Evolutionary conservation across 1,140 invertebrate species (phyloP).

Genomic region (Plectus sambesii): DNA sequence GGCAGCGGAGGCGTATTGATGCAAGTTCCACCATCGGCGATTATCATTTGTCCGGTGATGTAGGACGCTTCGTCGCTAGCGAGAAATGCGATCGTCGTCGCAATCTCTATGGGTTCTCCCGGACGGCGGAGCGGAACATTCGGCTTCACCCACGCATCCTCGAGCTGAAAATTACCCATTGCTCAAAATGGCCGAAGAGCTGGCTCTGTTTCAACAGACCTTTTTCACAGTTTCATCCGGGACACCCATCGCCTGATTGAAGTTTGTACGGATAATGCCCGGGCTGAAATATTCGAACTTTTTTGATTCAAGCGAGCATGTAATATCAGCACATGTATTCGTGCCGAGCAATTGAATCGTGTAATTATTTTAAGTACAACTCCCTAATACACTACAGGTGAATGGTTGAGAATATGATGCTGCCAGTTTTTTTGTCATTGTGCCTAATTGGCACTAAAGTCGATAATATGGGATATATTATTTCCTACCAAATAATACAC

Average conservation of each 20-base stretch:
- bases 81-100: conserved; percentile 65
- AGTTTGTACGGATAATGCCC: conserved; percentile 17
- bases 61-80: conserved; percentile 66
- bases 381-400: no score
- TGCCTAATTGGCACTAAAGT: no score
- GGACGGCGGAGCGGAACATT: conserved; percentile 58
- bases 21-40: conserved; percentile 77
- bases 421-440: no score
- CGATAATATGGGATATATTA: no score
- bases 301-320: no score
- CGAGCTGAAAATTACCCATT: conserved; percentile 13
- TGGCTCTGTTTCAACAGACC: conserved; percentile 8
- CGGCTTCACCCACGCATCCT: conserved; percentile 11
- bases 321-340: no score
- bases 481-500: not conserved
- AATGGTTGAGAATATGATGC: no score
- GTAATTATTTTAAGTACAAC: no score
- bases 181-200: not conserved
- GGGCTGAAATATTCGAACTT: conserved; percentile 6
- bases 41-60: conserved; percentile 64
- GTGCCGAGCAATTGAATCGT: no score
- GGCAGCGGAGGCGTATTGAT: no score
- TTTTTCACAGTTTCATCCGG: conserved; percentile 2
- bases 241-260: conserved; percentile 9
- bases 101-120: conserved; percentile 63